Evolutionary conservation across 2,888 invertebrate species (phyloP).

Genomic region (Nesidiocoris tenuis): DNA sequence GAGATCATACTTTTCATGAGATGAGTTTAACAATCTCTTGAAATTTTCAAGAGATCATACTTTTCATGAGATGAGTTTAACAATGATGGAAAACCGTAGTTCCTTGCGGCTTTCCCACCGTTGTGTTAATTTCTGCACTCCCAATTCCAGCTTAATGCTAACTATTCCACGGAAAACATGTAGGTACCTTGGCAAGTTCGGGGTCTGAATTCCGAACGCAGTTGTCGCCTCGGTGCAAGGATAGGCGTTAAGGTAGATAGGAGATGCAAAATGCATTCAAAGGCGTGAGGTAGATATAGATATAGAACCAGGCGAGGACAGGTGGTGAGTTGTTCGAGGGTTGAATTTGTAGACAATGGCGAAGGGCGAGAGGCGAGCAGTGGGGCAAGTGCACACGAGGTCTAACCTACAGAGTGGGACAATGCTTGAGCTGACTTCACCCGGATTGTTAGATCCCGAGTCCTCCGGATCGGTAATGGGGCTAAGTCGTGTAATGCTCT

Average conservation of each 20-base stretch:
- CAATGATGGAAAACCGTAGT: too few species aligned
- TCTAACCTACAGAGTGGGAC: background rate
- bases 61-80: too few species aligned
- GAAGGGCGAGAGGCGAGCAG: constrained; percentile 3
- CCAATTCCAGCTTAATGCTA: background rate
- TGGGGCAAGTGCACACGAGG: background rate
- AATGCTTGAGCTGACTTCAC: constrained; percentile 1
- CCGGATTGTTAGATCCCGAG: background rate
- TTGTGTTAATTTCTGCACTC: too few species aligned
- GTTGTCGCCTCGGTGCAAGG: background rate
- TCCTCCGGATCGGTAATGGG: constrained; percentile 19
- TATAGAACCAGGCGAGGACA: constrained; percentile 35
- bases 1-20: too few species aligned
- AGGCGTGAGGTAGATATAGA: constrained; percentile 40
- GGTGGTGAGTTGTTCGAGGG: constrained; percentile 34
- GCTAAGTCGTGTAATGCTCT: constrained; percentile 37
- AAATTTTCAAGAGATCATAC: too few species aligned
- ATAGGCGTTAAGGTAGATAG: background rate
- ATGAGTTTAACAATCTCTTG: too few species aligned
- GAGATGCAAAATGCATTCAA: constrained; percentile 41
- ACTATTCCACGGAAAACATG: background rate
- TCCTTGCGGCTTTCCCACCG: too few species aligned
- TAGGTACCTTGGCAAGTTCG: background rate
- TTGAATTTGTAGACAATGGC: constrained; percentile 43
- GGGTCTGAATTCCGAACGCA: background rate